phyloP scores from a whole-genome alignment of 2,113 vertebrate genomes.

The Pelecanoides urinatrix region DNA sequence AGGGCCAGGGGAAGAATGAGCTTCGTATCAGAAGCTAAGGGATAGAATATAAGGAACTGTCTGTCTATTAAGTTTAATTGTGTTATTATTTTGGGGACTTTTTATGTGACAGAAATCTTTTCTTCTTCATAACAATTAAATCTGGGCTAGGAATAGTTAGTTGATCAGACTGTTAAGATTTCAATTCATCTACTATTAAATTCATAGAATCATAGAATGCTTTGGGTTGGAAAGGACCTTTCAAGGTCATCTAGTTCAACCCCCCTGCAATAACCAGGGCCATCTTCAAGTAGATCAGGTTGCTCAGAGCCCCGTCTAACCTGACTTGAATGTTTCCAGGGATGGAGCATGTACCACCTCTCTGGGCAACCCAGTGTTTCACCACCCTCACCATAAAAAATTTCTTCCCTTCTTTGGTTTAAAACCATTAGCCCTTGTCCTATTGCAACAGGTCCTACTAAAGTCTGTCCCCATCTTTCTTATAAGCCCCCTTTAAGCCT shows the following conservation, averaged over 20 bases:
- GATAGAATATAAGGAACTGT: not conserved
- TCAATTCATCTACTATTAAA: not conserved
- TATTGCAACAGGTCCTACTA: not conserved
- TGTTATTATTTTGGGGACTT: not conserved
- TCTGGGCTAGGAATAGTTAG: not conserved
- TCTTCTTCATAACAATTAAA: not conserved
- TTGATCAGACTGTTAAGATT: not conserved
- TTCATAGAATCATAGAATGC: not conserved
- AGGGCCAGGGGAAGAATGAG: not conserved
- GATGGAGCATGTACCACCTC: not conserved
- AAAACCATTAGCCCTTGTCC: too few relatives aligned
- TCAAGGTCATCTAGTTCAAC: too few relatives aligned
- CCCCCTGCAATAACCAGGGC: not conserved
- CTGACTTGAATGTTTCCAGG: not conserved
- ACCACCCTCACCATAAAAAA: not conserved
- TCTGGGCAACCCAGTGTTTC: not conserved
- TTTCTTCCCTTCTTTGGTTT: not conserved
- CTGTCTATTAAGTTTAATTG: not conserved
- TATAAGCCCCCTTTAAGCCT: not conserved
- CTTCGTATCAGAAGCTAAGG: not conserved
- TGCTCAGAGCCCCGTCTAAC: not conserved
- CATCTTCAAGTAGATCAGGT: not conserved
- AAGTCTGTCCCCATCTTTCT: not conserved
- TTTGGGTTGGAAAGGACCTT: too few relatives aligned
- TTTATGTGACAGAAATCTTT: not conserved